phyloP scores from a whole-genome alignment of 2,888 invertebrate genomes.

The Deilephila elpenor region DNA sequence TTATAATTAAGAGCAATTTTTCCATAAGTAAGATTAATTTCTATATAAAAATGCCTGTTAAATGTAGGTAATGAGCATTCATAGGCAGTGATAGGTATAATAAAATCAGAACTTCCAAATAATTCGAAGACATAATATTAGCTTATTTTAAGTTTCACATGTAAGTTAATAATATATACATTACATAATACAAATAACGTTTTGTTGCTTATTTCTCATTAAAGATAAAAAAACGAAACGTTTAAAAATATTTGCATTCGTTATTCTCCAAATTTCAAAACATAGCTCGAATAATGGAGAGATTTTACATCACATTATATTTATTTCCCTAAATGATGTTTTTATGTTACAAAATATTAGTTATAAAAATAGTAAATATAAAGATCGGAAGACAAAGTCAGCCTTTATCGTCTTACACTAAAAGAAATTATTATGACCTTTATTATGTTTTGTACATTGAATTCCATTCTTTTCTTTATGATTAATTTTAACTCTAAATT shows the following conservation, averaged over 20 bases:
- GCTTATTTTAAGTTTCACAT: not conserved
- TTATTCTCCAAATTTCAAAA: slow-evolving; percentile 44
- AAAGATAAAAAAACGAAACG: slow-evolving; percentile 50
- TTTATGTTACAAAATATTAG: not conserved
- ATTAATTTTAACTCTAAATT: slow-evolving; percentile 7
- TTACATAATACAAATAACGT: slow-evolving; percentile 36
- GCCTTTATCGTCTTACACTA: slow-evolving; percentile 45
- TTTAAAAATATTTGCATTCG: slow-evolving; percentile 36
- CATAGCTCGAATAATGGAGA: slow-evolving; percentile 46
- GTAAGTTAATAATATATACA: slow-evolving; percentile 39
- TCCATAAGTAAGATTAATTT: not conserved
- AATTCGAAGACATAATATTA: not conserved
- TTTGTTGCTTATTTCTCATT: slow-evolving; percentile 49
- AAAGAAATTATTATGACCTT: slow-evolving; percentile 47
- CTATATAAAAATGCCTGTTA: not conserved
- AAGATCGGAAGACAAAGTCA: slow-evolving; percentile 55
- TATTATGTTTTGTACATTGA: slow-evolving; percentile 53
- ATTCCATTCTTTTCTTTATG: slow-evolving; percentile 33
- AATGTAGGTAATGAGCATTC: not conserved
- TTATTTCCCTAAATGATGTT: not conserved
- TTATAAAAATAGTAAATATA: not conserved
- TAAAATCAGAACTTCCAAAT: not conserved
- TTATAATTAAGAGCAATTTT: not conserved
- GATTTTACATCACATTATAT: not conserved
- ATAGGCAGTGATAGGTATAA: slow-evolving; percentile 1